Evolutionary conservation across 1,140 invertebrate species (phyloP).

Genomic region (Sminthurides bifidus): DNA sequence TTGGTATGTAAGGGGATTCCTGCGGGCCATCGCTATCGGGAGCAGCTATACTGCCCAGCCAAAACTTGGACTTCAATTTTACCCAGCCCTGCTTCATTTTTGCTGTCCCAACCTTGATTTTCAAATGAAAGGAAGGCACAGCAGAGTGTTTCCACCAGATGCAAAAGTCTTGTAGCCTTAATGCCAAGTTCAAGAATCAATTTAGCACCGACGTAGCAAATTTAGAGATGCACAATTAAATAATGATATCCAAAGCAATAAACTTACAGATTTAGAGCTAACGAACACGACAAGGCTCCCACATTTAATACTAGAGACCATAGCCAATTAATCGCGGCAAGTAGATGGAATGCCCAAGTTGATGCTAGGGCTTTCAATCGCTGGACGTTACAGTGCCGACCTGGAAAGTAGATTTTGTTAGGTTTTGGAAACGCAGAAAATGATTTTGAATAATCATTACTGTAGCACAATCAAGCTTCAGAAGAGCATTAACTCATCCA

Average conservation of each 20-base stretch:
- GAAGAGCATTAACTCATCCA: too few species aligned
- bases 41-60: constrained; percentile 1
- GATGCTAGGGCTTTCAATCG: constrained; percentile 10
- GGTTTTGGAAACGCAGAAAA: too few species aligned
- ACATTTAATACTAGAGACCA: constrained; percentile 25
- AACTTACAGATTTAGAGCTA: constrained; percentile 23
- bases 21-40: neutral
- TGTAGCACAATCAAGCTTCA: too few species aligned
- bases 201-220: neutral
- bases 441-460: too few species aligned
- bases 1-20: too few species aligned
- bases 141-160: constrained; percentile 20
- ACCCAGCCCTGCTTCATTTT: neutral
- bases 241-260: neutral
- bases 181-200: neutral
- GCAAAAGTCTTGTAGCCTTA: constrained; percentile 21
- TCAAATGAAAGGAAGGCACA: constrained; percentile 9
- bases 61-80: constrained; percentile 4
- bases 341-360: constrained; percentile 21
- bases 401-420: too few species aligned
- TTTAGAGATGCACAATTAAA: neutral
- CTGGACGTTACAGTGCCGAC: constrained; percentile 18
- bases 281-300: constrained; percentile 17
- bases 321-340: constrained; percentile 28
- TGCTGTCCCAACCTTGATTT: constrained; percentile 2